phyloP scores from a whole-genome alignment of 2,888 invertebrate species.

The Tetramorium bicarinatum region DNA sequence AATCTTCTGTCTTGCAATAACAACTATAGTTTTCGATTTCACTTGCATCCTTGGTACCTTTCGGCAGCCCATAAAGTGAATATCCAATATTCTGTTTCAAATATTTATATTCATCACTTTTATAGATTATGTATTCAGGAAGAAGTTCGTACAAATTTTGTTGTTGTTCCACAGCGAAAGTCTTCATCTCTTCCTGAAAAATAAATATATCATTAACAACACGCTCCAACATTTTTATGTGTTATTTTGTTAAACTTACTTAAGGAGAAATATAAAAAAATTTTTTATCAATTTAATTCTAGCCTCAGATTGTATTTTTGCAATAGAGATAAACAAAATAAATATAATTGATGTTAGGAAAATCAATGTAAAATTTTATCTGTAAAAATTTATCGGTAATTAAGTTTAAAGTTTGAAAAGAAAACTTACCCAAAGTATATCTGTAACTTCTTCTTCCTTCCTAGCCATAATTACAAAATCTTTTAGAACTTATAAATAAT shows the following conservation, averaged over 20 bases:
- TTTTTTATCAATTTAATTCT: background rate
- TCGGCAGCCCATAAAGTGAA: constrained; percentile 75
- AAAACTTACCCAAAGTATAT: constrained; percentile 16
- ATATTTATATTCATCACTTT: constrained; percentile 60
- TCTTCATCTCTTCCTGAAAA: constrained; percentile 58
- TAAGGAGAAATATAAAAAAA: background rate
- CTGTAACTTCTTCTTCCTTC: background rate
- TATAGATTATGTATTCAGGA: constrained; percentile 78
- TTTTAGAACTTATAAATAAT: background rate
- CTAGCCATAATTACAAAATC: constrained; percentile 1
- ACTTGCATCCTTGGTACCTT: constrained; percentile 17
- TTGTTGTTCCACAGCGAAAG: constrained; percentile 67
- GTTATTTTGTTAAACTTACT: background rate
- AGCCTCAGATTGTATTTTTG: background rate
- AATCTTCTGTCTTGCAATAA: background rate
- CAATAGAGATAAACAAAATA: background rate
- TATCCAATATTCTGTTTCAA: constrained; percentile 79
- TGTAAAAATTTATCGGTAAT: background rate
- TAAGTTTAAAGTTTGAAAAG: background rate
- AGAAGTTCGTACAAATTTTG: constrained; percentile 79
- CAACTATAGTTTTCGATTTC: background rate
- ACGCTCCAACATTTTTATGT: background rate
- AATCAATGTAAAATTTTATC: background rate
- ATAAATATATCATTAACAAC: background rate
- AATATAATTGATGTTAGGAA: background rate